Conservation (phyloP, 64 coral and sea anemone species). For the Actinia equina region DNA sequence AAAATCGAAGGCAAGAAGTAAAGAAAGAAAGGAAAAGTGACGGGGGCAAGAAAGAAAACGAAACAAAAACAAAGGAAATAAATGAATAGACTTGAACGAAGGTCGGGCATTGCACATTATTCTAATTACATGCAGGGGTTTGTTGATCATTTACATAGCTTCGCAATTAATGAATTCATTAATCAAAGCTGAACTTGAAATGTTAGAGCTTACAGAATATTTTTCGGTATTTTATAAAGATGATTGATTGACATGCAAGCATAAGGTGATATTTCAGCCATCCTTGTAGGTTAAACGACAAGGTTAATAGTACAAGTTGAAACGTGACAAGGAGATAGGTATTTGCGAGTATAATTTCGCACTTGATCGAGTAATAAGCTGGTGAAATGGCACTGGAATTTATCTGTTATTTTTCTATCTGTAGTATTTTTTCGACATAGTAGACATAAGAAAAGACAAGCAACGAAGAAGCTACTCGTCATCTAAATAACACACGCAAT, state of each 20-base stretch:
- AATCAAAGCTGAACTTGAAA: neutral
- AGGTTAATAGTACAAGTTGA: neutral
- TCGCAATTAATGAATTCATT: neutral
- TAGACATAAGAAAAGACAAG: no score
- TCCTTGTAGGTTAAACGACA: neutral
- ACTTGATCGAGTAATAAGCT: neutral
- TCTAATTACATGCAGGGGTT: neutral
- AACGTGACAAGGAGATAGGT: neutral
- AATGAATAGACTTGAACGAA: no score
- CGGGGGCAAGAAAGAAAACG: no score
- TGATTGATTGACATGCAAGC: neutral
- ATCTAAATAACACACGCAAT: neutral
- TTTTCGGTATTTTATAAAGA: neutral
- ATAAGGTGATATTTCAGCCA: neutral
- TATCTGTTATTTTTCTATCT: neutral
- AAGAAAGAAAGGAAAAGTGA: no score
- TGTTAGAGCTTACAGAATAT: neutral
- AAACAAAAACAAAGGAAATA: no score
- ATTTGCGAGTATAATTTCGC: neutral
- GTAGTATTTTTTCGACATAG: no score
- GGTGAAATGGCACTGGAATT: neutral
- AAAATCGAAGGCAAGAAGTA: no score
- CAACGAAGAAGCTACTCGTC: no score
- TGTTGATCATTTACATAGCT: neutral
- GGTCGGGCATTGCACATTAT: no score